A percentile compares a stretch with the other conserved stretches of the same genome.
phyloP scores from a whole-genome alignment of 2,113 vertebrate species.

The Archilochus colubris region DNA sequence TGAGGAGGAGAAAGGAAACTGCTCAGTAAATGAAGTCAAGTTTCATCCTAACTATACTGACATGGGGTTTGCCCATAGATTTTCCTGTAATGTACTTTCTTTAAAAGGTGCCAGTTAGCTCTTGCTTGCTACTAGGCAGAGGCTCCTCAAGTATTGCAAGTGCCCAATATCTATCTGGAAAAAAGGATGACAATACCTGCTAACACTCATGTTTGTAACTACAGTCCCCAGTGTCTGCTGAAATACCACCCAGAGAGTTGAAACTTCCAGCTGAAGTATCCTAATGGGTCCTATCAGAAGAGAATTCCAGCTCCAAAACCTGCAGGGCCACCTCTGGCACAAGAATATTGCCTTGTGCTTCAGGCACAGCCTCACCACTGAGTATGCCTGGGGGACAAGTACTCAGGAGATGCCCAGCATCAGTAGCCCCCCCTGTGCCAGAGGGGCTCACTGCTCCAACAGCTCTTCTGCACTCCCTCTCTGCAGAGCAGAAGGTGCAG shows the following conservation, averaged over 20 bases:
- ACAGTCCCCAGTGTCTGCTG: background rate
- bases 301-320: background rate
- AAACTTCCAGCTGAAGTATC: background rate
- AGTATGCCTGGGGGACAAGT: rapidly evolving
- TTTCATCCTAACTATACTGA: background rate
- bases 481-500: background rate
- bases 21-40: background rate
- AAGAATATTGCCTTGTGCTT: background rate
- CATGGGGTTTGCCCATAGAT: background rate
- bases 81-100: background rate
- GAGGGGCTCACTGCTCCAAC: rapidly evolving
- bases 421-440: background rate
- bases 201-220: background rate
- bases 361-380: background rate
- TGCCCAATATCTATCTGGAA: background rate
- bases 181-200: background rate
- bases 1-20: background rate
- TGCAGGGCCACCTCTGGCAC: background rate
- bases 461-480: background rate
- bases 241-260: background rate
- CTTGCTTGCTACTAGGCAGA: background rate
- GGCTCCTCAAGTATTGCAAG: background rate
- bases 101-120: background rate
- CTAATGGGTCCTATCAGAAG: background rate
- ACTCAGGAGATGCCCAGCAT: background rate